phyloP scores from a whole-genome alignment of 2,888 invertebrate species.

The Drosophila maculinotata region DNA sequence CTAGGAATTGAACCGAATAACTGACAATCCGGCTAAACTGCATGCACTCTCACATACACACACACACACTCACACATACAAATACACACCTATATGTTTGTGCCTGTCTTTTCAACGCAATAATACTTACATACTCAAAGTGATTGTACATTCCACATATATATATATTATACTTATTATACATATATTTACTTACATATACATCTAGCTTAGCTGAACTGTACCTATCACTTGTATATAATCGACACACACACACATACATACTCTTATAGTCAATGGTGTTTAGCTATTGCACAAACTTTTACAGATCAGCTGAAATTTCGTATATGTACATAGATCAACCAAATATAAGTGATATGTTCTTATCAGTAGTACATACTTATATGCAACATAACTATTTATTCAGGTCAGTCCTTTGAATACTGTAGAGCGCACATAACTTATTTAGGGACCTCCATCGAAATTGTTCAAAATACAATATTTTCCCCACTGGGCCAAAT shows the following conservation, averaged over 20 bases:
- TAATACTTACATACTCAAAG: constrained; percentile 76
- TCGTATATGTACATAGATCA: constrained; percentile 34
- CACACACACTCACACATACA: constrained; percentile 14
- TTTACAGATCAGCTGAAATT: constrained; percentile 37
- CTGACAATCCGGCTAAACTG: constrained; percentile 49
- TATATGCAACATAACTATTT: constrained; percentile 27
- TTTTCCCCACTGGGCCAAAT: constrained; percentile 6
- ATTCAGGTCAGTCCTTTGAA: constrained; percentile 47
- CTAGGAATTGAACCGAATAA: constrained; percentile 64
- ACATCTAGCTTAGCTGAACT: constrained; percentile 35
- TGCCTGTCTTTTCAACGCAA: constrained; percentile 78
- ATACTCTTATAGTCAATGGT: constrained; percentile 14
- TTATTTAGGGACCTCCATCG: background rate
- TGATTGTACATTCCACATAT: constrained; percentile 78
- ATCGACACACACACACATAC: constrained; percentile 7
- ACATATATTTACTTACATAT: constrained; percentile 36
- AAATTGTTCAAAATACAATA: constrained; percentile 17
- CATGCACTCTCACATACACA: constrained; percentile 14
- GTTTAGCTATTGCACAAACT: constrained; percentile 43
- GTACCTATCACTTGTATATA: constrained; percentile 48
- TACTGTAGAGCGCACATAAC: constrained; percentile 36
- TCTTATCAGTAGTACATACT: constrained; percentile 33
- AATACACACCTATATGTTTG: constrained; percentile 44
- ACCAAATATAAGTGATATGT: constrained; percentile 60
- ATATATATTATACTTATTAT: constrained; percentile 46